Base-by-base conservation (phyloP, 2,888 invertebrate genomes). In the Asteroscopus sphinx region DNA sequence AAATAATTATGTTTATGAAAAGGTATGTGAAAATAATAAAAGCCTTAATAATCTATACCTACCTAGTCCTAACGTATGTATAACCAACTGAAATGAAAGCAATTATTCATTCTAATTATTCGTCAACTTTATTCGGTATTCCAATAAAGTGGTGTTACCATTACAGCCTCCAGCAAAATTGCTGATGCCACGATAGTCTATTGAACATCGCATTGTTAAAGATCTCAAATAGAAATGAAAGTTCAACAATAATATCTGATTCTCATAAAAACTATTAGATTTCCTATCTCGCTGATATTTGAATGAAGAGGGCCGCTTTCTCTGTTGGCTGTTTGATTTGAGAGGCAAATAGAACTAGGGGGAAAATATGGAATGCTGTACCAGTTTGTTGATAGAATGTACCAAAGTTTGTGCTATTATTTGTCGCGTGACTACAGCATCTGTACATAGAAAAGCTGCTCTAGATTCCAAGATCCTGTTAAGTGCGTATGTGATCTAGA, bases 121-220 rank as follows among this genome's bases (percentile, higher is more conserved):
- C 21, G 15, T 16, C 11, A 2, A 4, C n/a, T 17, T 0, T 3
- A 13, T 3, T 11, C 17, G 17, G 17, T 15, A 1, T 39, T 35
- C 2, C 17, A 8, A 11, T 17, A 15, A 1, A 28, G 17, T 56
- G 30, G 26, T n/a, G 35, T 8, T 44, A 53, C 41, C 63, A 33
- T 33, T 11, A 49, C 15, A 48, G 57, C 57, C 61, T 36, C 42
- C 16, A 41, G 53, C 39, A 33, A 62, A 58, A 67, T 70, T 67
- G 41, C 71, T 68, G 80, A 78, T 79, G 59, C 39, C 17, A 8
- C 62, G 80, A 80, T 79, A 79, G 66, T 40, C 37, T 17, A 53
- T 54, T 53, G 48, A 37, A 60, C 59, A 61, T 28, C 39, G 58
- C 70, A 70, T 79, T 78, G 80, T 76, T 58, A 51, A 41, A 58